Evolutionary conservation across 1,140 invertebrate genomes (phyloP).

Genomic region (Conus ventricosus): DNA sequence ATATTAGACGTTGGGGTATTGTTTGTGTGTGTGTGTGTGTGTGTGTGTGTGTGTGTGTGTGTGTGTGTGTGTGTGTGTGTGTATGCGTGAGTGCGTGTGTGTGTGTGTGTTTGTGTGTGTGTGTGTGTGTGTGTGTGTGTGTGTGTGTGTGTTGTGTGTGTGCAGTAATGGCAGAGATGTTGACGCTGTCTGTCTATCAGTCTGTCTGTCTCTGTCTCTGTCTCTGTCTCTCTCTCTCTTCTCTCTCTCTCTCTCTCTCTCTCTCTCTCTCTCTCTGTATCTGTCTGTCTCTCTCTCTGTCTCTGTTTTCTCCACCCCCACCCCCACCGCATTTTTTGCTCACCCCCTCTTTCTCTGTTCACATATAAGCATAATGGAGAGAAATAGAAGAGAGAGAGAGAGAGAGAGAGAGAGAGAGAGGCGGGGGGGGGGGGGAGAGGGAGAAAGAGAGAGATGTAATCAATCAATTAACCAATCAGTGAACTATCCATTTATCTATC

Average conservation of each 20-base stretch:
- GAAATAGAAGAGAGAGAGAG: background rate
- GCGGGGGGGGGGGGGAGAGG: background rate
- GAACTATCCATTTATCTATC: too few species aligned
- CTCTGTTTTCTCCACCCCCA: background rate
- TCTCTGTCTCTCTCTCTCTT: background rate
- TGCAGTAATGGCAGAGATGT: background rate
- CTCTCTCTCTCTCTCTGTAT: background rate
- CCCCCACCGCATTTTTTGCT: background rate
- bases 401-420: background rate
- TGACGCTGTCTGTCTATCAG: background rate
- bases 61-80: slow-evolving; percentile 10
- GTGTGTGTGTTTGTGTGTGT: background rate
- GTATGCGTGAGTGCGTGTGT: background rate
- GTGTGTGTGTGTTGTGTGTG: background rate
- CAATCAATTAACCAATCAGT: too few species aligned
- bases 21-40: too few species aligned
- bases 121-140: background rate
- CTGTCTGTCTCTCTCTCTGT: background rate
- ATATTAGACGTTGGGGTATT: too few species aligned
- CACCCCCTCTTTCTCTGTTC: background rate
- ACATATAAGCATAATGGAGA: background rate
- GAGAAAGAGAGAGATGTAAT: too few species aligned
- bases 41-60: background rate
- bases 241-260: slow-evolving; percentile 9
- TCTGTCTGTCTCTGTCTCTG: background rate